These are phyloP conservation scores for Netelia fuscicornis DNA, from an alignment of 2,888 invertebrate genomes.

Conservation along the genomic window DNA sequence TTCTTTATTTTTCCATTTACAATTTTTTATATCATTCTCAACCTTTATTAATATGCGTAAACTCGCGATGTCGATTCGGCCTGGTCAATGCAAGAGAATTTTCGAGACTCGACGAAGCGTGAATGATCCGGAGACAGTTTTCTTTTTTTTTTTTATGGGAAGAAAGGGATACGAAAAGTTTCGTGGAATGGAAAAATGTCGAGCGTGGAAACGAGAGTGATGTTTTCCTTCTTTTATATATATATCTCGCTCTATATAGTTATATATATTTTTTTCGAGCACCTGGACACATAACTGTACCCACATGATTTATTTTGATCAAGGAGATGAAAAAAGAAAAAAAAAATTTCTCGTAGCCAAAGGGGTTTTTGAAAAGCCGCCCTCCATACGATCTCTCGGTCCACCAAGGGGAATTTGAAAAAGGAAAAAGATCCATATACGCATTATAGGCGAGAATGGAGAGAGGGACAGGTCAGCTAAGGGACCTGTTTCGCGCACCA, in stretches of 20 bases:
- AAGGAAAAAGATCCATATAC: conserved; percentile 58
- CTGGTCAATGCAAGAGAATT: background rate
- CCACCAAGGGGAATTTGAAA: conserved; percentile 62
- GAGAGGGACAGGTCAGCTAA: conserved; percentile 83
- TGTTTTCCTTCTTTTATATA: conserved; percentile 22
- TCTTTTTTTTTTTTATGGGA: conserved; percentile 7
- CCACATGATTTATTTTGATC: conserved; percentile 84
- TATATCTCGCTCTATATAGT: background rate
- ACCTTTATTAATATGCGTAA: conserved; percentile 36
- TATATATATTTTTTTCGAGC: conserved; percentile 67
- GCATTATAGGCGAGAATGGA: conserved; percentile 22
- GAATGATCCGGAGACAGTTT: conserved; percentile 37
- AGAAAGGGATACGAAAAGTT: conserved; percentile 36
- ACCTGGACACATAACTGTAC: conserved; percentile 80
- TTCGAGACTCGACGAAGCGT: conserved; percentile 44
- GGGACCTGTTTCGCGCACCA: conserved; percentile 74
- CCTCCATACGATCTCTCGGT: conserved; percentile 29
- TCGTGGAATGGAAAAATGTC: conserved; percentile 53
- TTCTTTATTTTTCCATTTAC: too few species aligned
- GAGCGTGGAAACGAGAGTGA: conserved; percentile 65
- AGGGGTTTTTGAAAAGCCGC: conserved; percentile 78
- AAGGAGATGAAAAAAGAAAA: conserved; percentile 74
- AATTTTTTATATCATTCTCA: conserved; percentile 20
- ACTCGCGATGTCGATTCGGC: conserved; percentile 12
- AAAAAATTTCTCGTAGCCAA: conserved; percentile 80